Evolutionary conservation across 53 echinoderm and acorn worm genomes (phyloP), one percentile per base, ranked within the genome.

Genomic region (Echinometra lucunter): DNA sequence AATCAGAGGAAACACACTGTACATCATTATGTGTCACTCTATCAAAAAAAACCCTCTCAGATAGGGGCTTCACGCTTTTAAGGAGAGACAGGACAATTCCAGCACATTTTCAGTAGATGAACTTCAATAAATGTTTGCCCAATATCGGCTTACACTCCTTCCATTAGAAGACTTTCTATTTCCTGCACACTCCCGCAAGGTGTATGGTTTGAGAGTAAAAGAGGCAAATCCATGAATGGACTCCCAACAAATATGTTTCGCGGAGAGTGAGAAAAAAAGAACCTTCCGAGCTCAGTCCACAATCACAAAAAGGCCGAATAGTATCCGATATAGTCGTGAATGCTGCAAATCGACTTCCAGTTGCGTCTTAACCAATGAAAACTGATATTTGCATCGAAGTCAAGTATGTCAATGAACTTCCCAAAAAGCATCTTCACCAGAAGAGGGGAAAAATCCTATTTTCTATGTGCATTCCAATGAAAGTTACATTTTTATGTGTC

Each of bases 181-280:
- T 18, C 81, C 81, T 44, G 23, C 81, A 44, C 44, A 6, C 40
- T 81, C 44, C 44, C 2, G 1, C 28, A 72, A n/a, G 72, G 35
- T 40, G 6, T 42, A 21, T 6, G 4, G 45, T 45, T n/a, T 2
- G 30, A 45, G 45, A 28, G 19, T 13, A 28, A 9, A 28, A 47
- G 85, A 85, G 78, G 49, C n/a, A 49, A 49, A 13, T 49, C 49
- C 8, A 85, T 85, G 85, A 85, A 85, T 49, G 85, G 49, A 45
- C 27, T 47, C 49, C 85, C 49, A 53, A 49, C 49, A 85, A 85
- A 45, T 4, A 49, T 47, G 85, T 28, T 45, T 49, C 9, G 49
- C 85, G 12, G 45, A 49, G 2, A 49, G 40, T 0, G 16, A 30
- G 85, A 49, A 2, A 5, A n/a, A 81, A 81, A 75, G 32, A 19